Percentiles rank a stretch among this genome's conserved stretches.
phyloP scores from a whole-genome alignment of 2,113 vertebrate species.

The Anseranas semipalmata region DNA sequence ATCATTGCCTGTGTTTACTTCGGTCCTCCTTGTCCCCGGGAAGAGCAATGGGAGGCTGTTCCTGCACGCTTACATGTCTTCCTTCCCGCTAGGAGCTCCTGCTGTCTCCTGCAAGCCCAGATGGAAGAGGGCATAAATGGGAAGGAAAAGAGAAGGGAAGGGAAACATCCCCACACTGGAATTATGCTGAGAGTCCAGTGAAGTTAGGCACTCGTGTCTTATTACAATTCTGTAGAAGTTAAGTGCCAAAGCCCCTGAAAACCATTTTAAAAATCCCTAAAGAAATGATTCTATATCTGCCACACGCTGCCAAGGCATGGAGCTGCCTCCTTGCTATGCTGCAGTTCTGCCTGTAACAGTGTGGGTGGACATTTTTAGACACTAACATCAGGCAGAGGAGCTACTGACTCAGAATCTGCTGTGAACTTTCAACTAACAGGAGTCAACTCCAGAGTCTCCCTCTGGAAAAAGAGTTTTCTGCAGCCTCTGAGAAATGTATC shows the following conservation, averaged over 20 bases:
- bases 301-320: background rate
- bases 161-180: background rate
- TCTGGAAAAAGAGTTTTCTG: background rate
- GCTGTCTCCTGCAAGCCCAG: background rate
- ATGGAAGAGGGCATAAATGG: background rate
- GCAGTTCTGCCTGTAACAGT: background rate
- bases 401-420: constrained; percentile 15
- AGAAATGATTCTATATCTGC: background rate
- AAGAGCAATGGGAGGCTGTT: background rate
- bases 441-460: background rate
- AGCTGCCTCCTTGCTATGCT: background rate
- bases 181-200: background rate
- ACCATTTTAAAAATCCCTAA: background rate
- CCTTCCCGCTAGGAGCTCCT: background rate
- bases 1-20: background rate
- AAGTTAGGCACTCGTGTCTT: background rate
- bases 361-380: constrained; percentile 35
- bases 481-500: background rate
- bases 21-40: background rate
- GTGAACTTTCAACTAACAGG: background rate
- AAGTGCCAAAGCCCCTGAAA: background rate
- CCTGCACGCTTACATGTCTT: background rate
- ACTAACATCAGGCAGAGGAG: constrained; percentile 25
- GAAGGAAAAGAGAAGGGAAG: background rate
- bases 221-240: background rate